These are phyloP conservation scores for Zelostemma sp. DNA, from an alignment of 1,140 invertebrate species.

Conservation along the genomic window DNA sequence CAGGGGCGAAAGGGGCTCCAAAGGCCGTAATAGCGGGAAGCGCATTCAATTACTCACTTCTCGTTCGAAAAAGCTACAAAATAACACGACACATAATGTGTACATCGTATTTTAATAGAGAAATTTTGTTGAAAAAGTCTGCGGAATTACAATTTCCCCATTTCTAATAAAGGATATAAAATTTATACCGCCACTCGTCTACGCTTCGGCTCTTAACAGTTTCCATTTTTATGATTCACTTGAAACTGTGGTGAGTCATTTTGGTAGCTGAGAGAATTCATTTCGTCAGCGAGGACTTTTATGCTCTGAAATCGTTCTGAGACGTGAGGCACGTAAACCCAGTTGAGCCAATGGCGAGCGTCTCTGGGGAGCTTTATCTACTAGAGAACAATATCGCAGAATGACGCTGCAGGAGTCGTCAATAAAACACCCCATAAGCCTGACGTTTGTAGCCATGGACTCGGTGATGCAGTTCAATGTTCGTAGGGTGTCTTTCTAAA, in stretches of 20 bases:
- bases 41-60: no score
- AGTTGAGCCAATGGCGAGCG: slow-evolving; percentile 44
- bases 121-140: background rate
- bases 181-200: slow-evolving; percentile 9
- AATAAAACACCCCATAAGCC: slow-evolving; percentile 55
- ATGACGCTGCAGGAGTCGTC: slow-evolving; percentile 44
- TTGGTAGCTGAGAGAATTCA: slow-evolving; percentile 43
- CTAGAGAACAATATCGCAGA: slow-evolving; percentile 47
- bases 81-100: no score
- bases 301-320: slow-evolving; percentile 42
- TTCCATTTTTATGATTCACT: slow-evolving; percentile 49
- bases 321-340: slow-evolving; percentile 43
- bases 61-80: no score
- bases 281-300: slow-evolving; percentile 41
- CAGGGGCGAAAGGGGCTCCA: no score
- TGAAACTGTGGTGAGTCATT: slow-evolving; percentile 44
- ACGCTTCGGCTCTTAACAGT: slow-evolving; percentile 35
- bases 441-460: slow-evolving; percentile 43
- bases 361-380: slow-evolving; percentile 45
- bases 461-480: slow-evolving; percentile 27
- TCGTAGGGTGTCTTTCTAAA: slow-evolving; percentile 9
- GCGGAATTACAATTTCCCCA: no score
- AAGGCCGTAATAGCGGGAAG: no score
- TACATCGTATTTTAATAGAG: no score
- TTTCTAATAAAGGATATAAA: no score